Conservation (phyloP, 2,888 invertebrate genomes). For the Drosophila trichaetosa region DNA sequence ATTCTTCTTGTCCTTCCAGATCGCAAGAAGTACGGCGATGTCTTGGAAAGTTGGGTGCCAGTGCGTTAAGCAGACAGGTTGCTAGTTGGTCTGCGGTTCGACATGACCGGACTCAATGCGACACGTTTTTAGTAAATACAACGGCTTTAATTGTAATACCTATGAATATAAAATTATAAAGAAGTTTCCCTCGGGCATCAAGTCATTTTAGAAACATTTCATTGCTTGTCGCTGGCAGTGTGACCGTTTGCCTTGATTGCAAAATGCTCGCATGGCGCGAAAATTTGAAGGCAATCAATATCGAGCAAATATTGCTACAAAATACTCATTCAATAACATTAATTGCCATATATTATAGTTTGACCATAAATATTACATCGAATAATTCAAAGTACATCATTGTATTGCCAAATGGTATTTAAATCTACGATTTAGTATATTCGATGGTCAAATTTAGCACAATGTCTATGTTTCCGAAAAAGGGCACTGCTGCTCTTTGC, state of each 20-base stretch:
- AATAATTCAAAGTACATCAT: not conserved
- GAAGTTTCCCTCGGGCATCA: not conserved
- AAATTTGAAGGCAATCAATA: not conserved
- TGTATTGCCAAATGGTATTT: not conserved
- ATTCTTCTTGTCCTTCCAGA: conserved; percentile 84
- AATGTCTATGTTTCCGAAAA: conserved; percentile 27
- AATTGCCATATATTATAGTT: not conserved
- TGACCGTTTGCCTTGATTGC: not conserved
- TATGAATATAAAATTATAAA: conserved; percentile 36
- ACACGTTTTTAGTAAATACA: conserved; percentile 66
- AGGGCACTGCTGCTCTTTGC: not conserved
- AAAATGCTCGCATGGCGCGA: not conserved
- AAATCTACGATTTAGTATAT: conserved; percentile 8
- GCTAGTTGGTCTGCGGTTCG: not conserved
- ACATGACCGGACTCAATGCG: conserved; percentile 25
- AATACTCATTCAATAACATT: not conserved
- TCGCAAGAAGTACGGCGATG: conserved; percentile 87
- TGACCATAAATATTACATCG: not conserved
- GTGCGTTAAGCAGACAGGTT: conserved; percentile 86
- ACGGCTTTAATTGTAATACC: conserved; percentile 69
- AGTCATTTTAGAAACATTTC: not conserved
- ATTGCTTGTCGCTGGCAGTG: conserved; percentile 8
- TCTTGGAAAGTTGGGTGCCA: conserved; percentile 89
- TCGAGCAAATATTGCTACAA: not conserved
- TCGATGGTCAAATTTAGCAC: not conserved